Evolutionary conservation across 2,888 invertebrate species (phyloP), one percentile per base, ranked within the genome.

Genomic region (Nasonovia ribisnigri): DNA sequence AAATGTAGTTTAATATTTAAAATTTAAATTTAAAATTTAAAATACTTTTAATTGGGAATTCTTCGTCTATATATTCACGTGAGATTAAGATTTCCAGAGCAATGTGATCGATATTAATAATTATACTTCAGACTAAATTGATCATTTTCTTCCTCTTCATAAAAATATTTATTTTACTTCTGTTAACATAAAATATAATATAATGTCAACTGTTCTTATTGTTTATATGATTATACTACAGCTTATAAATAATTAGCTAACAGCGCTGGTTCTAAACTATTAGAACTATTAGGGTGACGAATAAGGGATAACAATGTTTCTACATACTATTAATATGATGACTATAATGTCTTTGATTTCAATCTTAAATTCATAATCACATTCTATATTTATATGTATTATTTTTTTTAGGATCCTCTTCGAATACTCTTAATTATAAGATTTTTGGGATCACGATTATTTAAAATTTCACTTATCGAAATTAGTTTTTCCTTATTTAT

Each of bases 331-430:
- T 95, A 11, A 0, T 95, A 94, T 95, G 90, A 77, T 95, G 95
- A 94, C 95, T 95, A 94, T 95, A 95, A 84, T 95, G 93, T 90
- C 95, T 94, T 94, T 95, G 94, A 84, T 95, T 95, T 90, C 95
- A 51, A 51, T 51, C 51, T 20, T 20, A 51, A 13, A 51, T 20
- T 3, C 2, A 20, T 95, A 51, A 51, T 89, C 84, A 84, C 36
- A 84, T 10, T 92, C 89, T 3, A 88, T 24, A 89, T 89, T 92
- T 92, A 46, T 84, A 43, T 43, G 51, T n/a, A n/a, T 84, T 46
- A 94, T 88, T 94, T 95, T 94, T 94, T 86, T 91, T 93, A 89
- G 60, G 94, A 43, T 90, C 94, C 89, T 93, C 91, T 92, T 77
- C 57, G 67, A 26, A 77, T n/a, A 91, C 60, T 67, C 24, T 91